Evolutionary conservation across 2,113 vertebrate genomes (phyloP).

Genomic region (Plecturocebus donacophilus): DNA sequence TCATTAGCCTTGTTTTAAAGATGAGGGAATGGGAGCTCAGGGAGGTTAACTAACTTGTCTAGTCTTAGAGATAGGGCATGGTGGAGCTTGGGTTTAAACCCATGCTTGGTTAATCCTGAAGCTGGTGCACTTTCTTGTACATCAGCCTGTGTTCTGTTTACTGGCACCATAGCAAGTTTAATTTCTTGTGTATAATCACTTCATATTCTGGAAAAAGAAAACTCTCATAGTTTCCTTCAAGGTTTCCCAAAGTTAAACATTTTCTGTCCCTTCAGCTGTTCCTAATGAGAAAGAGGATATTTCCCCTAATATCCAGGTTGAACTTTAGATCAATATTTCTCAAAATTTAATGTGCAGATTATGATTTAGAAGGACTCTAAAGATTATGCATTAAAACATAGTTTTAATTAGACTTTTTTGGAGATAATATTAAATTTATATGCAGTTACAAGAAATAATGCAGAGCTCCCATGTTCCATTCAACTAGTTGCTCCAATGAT

Average conservation of each 20-base stretch:
- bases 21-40: background rate
- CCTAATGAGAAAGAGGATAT: background rate
- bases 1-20: background rate
- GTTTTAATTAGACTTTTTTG: background rate
- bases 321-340: background rate
- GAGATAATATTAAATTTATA: background rate
- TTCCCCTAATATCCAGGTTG: background rate
- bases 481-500: background rate
- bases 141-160: background rate
- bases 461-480: background rate
- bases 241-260: background rate
- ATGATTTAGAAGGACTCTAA: background rate
- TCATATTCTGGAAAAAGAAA: constrained; percentile 20
- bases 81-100: background rate
- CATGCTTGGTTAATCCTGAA: background rate
- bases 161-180: background rate
- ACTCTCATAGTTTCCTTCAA: background rate
- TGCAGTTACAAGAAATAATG: background rate
- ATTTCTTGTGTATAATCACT: background rate
- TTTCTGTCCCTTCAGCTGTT: background rate
- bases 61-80: background rate
- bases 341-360: background rate
- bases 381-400: background rate
- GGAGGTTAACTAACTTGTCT: background rate
- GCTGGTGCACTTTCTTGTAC: background rate